Conservation (phyloP, 2,797 vertebrate species). For the Microcaecilia unicolor region DNA sequence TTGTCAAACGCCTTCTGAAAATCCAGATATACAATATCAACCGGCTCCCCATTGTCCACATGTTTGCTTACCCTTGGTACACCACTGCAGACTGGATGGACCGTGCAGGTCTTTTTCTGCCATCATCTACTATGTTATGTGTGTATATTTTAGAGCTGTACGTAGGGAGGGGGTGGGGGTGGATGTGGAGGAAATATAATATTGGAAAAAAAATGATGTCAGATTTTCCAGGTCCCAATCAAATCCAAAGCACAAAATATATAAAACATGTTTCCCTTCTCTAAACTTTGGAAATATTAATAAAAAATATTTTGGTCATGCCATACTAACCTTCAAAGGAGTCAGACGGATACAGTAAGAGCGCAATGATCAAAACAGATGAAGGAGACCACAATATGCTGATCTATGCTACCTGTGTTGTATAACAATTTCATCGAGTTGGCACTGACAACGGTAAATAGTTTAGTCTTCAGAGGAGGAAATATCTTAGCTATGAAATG, state of each 20-base stretch:
- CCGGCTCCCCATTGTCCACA: too few species aligned
- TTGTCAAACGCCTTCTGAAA: too few species aligned
- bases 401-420: slow-evolving; percentile 36
- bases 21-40: too few species aligned
- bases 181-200: slow-evolving; percentile 32
- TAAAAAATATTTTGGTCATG: neutral
- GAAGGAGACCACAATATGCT: slow-evolving; percentile 23
- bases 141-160: too few species aligned
- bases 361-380: slow-evolving; percentile 15
- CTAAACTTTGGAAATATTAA: neutral
- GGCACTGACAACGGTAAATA: slow-evolving; percentile 38
- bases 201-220: slow-evolving; percentile 18
- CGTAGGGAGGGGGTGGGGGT: too few species aligned
- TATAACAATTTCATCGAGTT: slow-evolving; percentile 45
- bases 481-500: slow-evolving; percentile 61
- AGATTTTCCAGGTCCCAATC: slow-evolving; percentile 24
- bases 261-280: slow-evolving; percentile 3
- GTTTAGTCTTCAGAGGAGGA: slow-evolving; percentile 54
- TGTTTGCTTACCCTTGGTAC: too few species aligned
- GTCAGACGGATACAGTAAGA: neutral
- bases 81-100: too few species aligned
- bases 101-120: slow-evolving; percentile 15
- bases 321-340: slow-evolving; percentile 9
- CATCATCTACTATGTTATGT: too few species aligned
- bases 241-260: slow-evolving; percentile 13